Evolutionary conservation across 2,113 vertebrate genomes (phyloP), one percentile per base, ranked within the genome.

Genomic region (Phaethornis superciliosus): DNA sequence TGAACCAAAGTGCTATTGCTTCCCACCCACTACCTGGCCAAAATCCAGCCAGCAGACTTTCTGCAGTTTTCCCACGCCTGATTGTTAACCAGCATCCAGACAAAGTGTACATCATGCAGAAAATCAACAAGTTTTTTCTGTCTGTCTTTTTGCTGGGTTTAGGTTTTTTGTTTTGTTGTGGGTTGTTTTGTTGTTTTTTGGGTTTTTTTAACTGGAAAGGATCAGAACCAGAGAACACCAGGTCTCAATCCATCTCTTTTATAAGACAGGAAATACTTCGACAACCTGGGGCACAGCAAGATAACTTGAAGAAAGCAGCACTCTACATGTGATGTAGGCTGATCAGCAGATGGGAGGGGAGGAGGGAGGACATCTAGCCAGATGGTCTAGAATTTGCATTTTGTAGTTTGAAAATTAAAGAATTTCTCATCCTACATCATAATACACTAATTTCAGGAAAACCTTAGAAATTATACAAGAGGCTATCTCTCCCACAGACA

Each of bases 381-480:
- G 88, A 94, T 95, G 94, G 95, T 88, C 85, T 68, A 46, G n/a
- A 95, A 83, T 94, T 86, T 88, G 88, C 85, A 85, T 94, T 93
- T 91, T 86, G 59, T 58, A 74, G 88, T 81, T 74, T 3, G 1
- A 86, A 85, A 47, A 40, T 52, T 47, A 88, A 92, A 83, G 90
- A 47, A 85, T 47, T 95, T 94, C 80, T 75, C 94, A 92, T 68
- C 68, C 92, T 95, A 74, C 46, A 90, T 78, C 23, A 83, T 44
- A 85, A 76, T 6, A 20, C 0, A 0, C 44, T 81, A 33, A 81
- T 81, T 92, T 71, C 88, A 92, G 60, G 3, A 6, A 18, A 85
- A 74, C 23, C 47, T 93, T 5, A 32, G 47, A 83, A 78, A 81
- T 52, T 77, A 52, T 37, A 51, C 32, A 58, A 65, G 42, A 24